These are phyloP conservation scores for Palloptera scutellata DNA, from an alignment of 2,888 invertebrate genomes.

Conservation along the genomic window DNA sequence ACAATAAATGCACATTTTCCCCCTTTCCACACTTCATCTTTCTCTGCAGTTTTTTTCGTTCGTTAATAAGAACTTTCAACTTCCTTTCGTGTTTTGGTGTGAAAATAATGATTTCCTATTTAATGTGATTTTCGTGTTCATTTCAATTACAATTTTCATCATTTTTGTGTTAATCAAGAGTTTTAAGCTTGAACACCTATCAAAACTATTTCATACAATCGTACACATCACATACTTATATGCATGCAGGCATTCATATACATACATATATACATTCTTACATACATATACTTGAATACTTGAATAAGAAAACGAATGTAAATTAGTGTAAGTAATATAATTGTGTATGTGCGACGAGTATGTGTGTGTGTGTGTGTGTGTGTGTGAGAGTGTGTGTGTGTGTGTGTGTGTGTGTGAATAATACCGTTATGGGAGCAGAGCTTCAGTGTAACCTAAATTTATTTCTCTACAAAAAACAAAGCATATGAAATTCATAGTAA, in stretches of 20 bases:
- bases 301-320: slow-evolving; percentile 6
- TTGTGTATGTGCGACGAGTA: no score
- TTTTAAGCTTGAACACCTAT: slow-evolving; percentile 7
- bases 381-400: neutral
- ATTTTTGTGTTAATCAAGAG: slow-evolving; percentile 7
- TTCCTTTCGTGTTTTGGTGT: slow-evolving; percentile 28
- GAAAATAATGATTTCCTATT: slow-evolving; percentile 27
- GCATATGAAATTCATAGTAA: no score
- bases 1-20: no score
- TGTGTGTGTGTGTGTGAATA: slow-evolving; percentile 5
- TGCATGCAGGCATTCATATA: neutral
- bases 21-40: no score
- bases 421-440: neutral
- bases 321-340: slow-evolving; percentile 13
- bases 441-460: no score
- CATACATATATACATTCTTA: neutral
- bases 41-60: no score
- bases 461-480: no score
- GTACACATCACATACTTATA: no score
- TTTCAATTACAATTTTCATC: slow-evolving; percentile 25
- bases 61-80: neutral
- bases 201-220: neutral
- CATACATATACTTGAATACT: neutral
- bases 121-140: slow-evolving; percentile 32
- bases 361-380: neutral